A percentile compares a stretch with the other conserved stretches of the same genome.
phyloP scores from a whole-genome alignment of 1,140 invertebrate genomes.

The Lepidostoma basale region DNA sequence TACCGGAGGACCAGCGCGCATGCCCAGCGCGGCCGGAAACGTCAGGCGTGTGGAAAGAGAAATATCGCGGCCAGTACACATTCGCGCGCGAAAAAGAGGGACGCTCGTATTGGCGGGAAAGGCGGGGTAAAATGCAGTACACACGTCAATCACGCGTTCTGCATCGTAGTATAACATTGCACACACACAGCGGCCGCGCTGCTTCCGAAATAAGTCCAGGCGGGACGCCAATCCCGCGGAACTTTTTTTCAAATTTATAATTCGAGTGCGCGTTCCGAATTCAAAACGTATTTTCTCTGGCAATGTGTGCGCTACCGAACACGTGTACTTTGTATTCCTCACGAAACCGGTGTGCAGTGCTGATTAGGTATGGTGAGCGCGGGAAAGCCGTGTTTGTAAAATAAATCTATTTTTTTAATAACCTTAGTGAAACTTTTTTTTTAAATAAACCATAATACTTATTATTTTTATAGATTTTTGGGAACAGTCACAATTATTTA shows the following conservation, averaged over 20 bases:
- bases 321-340: not conserved
- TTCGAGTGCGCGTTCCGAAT: constrained; percentile 13
- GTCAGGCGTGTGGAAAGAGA: constrained; percentile 17
- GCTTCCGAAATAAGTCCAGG: not conserved
- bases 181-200: not conserved
- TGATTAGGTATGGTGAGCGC: constrained; percentile 6
- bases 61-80: constrained; percentile 14
- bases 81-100: constrained; percentile 27
- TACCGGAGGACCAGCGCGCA: constrained; percentile 24
- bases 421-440: too few species aligned
- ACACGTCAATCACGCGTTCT: constrained; percentile 25
- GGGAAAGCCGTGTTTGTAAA: constrained; percentile 8
- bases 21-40: constrained; percentile 7
- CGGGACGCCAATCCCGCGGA: too few species aligned
- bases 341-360: constrained; percentile 7
- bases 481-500: too few species aligned
- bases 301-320: constrained; percentile 1
- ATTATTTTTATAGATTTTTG: too few species aligned
- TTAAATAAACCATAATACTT: too few species aligned
- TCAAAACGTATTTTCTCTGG: not conserved
- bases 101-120: constrained; percentile 22
- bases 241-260: not conserved
- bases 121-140: constrained; percentile 31
- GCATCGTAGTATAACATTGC: not conserved
- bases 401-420: too few species aligned